Conservation (phyloP, 2,888 invertebrate genomes). For the Herminia tarsipennalis region DNA sequence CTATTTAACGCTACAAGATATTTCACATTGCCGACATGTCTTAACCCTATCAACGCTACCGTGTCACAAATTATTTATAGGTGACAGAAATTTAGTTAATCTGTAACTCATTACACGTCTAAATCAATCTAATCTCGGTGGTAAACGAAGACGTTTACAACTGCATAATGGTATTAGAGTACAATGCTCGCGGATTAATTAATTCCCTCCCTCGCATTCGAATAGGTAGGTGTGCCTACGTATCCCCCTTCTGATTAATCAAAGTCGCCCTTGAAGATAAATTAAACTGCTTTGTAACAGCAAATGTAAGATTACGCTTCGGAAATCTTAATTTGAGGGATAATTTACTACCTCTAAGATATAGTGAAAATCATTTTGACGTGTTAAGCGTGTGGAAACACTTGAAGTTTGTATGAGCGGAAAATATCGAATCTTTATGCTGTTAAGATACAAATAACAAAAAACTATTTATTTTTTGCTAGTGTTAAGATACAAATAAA, state of each 20-base stretch:
- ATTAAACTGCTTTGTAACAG: slow-evolving; percentile 1
- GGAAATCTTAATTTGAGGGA: no score
- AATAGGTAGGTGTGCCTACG: neutral
- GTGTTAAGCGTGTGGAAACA: no score
- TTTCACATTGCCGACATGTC: no score
- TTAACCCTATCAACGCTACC: no score
- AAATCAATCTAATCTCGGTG: neutral
- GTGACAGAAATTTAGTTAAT: no score
- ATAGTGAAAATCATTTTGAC: neutral
- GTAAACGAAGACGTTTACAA: slow-evolving; percentile 1
- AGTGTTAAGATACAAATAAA: no score
- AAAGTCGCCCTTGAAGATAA: neutral
- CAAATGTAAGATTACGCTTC: neutral
- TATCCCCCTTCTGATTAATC: slow-evolving; percentile 15
- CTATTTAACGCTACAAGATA: no score
- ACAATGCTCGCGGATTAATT: slow-evolving; percentile 29
- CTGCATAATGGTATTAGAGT: neutral
- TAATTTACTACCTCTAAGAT: neutral
- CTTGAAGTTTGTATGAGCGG: no score
- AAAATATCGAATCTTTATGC: no score
- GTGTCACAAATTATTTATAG: no score
- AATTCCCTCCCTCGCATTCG: slow-evolving; percentile 17
- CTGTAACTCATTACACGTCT: neutral
- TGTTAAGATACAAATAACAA: no score
- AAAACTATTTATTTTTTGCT: no score